A percentile compares a stretch with the other conserved stretches of the same genome.
phyloP scores from a whole-genome alignment of 2,113 vertebrate genomes.

The Gambusia affinis region DNA sequence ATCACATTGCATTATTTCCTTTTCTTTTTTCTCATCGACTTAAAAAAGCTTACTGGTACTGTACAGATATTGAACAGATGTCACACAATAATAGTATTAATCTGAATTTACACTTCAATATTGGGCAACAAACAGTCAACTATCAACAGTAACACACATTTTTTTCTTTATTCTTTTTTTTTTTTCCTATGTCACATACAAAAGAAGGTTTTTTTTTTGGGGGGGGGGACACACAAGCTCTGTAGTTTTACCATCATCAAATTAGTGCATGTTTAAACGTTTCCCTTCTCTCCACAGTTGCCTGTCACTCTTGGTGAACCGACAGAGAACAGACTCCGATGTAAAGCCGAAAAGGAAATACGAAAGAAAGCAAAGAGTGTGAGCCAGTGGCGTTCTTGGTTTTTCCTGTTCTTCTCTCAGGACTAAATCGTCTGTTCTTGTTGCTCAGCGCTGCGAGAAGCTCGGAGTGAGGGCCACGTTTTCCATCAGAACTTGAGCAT shows the following conservation, averaged over 20 bases:
- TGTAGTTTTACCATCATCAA: conserved; percentile 69
- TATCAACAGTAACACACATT: conserved; percentile 77
- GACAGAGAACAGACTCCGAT: conserved; percentile 60
- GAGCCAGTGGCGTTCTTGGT: conserved; percentile 56
- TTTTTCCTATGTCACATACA: conserved; percentile 75
- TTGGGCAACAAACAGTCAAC: conserved; percentile 83
- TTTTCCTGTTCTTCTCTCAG: conserved; percentile 74
- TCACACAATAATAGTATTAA: conserved; percentile 77
- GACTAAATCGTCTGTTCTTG: conserved; percentile 83
- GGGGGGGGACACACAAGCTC: conserved; percentile 61
- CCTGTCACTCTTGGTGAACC: conserved; percentile 52
- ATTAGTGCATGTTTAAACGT: conserved; percentile 72
- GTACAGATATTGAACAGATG: conserved; percentile 82
- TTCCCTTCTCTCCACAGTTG: conserved; percentile 49
- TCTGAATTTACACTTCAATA: conserved; percentile 83
- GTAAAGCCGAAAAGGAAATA: conserved; percentile 58
- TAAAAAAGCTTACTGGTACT: conserved; percentile 79
- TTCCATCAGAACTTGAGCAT: conserved; percentile 93
- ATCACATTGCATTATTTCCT: conserved; percentile 77
- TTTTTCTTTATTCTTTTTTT: conserved; percentile 71
- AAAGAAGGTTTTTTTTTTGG: conserved; percentile 55
- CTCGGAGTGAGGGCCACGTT: conserved; percentile 62
- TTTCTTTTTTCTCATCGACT: conserved; percentile 63
- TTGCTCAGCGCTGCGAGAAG: conserved; percentile 73
- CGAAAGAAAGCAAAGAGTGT: conserved; percentile 48